These are phyloP conservation scores for Platorchestia sp. DNA, from an alignment of 1,140 invertebrate genomes.

Conservation along the genomic window DNA sequence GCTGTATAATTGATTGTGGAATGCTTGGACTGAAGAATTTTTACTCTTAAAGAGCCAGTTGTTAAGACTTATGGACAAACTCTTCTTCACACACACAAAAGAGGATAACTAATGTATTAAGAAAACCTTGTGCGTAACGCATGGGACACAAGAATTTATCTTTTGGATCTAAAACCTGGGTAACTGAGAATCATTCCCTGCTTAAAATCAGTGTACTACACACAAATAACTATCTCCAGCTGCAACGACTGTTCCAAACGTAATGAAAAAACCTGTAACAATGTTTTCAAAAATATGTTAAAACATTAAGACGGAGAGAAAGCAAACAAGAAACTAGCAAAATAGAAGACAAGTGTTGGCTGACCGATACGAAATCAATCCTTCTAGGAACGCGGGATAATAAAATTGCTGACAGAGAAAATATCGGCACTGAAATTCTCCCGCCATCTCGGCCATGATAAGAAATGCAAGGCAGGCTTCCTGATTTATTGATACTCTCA, in stretches of 20 bases:
- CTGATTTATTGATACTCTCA: not conserved
- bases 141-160: not conserved
- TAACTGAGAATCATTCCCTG: not conserved
- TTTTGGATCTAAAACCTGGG: not conserved
- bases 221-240: not conserved
- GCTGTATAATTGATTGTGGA: not conserved
- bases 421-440: not conserved
- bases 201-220: not conserved
- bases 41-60: not conserved
- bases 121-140: no score
- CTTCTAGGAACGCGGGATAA: not conserved
- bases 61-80: not conserved
- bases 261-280: no score
- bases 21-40: not conserved
- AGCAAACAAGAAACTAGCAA: not conserved
- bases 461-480: not conserved
- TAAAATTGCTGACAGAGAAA: not conserved
- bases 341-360: not conserved
- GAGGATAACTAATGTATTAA: not conserved
- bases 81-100: not conserved
- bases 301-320: not conserved
- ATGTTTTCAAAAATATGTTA: not conserved
- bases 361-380: not conserved
- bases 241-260: not conserved
- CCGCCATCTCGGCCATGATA: not conserved